Evolutionary conservation across 2,113 vertebrate genomes (phyloP), one percentile per base, ranked within the genome.

Genomic region (Perccottus glenii): DNA sequence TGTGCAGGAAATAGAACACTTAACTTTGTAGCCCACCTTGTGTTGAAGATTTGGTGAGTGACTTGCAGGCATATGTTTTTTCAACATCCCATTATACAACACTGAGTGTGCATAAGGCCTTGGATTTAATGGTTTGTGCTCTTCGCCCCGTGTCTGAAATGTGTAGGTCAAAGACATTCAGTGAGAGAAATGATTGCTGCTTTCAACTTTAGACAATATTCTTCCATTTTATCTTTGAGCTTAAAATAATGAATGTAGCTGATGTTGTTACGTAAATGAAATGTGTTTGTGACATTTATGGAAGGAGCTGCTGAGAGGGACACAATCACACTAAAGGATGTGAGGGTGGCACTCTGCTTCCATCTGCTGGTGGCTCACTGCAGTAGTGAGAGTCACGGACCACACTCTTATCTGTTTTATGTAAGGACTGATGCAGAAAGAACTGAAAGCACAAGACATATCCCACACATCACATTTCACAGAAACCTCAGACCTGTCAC

Each of bases 311-410:
- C 19, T 27, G 63, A 48, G 55, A 19, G 27, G 15, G 32, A 44
- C 15, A 50, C 46, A 5, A 50, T 36, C 11, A 11, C 16, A 6
- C n/a, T 15, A 0, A 12, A 64, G 10, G 19, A 11, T 0, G 19
- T 11, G 36, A 19, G 50, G 16, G 58, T 11, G 19, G 1, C 61
- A 63, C 79, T 80, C 66, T 88, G 83, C 78, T 81, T 64, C 68
- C 89, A 86, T 81, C 89, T 85, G 60, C 64, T 84, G 89, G 77
- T 61, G 2, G 33, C 27, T 60, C 2, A 11, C 16, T 6, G 48
- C 48, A 42, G 6, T 11, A 44, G n/a, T 12, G 15, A 5, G 10
- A 8, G 16, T 15, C n/a, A n/a, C n/a, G n/a, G n/a, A n/a, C n/a
- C n/a, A n/a, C n/a, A n/a, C n/a, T n/a, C n/a, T n/a, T n/a, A n/a